Evolutionary conservation across 1,140 invertebrate genomes (phyloP).

Genomic region (Temnothorax curvispinosus): DNA sequence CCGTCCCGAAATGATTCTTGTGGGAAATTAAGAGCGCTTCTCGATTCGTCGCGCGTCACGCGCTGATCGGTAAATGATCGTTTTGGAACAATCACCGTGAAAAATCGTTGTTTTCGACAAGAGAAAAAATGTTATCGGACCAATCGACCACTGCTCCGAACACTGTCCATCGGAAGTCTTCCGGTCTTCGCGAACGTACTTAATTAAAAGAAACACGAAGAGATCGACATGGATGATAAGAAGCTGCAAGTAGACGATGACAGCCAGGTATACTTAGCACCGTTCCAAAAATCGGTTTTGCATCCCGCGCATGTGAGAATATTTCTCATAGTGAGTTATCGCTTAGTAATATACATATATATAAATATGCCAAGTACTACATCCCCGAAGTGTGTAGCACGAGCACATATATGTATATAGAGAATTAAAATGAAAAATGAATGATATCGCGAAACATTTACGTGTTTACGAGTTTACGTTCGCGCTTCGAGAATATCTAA

Average conservation of each 20-base stretch:
- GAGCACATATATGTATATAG: background rate
- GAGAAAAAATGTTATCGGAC: conserved; percentile 25
- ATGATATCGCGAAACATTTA: conserved; percentile 8
- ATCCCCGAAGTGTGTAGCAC: background rate
- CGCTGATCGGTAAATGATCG: background rate
- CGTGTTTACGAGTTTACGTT: background rate
- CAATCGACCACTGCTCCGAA: background rate
- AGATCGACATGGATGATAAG: conserved; percentile 68
- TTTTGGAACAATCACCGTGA: background rate
- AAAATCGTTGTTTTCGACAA: background rate
- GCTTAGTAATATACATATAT: conserved; percentile 38
- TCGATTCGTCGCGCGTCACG: no score
- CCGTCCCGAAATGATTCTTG: background rate
- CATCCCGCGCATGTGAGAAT: conserved; percentile 57
- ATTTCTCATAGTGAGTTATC: conserved; percentile 54
- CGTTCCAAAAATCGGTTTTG: conserved; percentile 54
- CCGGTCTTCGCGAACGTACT: background rate
- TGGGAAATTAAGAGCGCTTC: background rate
- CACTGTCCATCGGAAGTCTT: conserved; percentile 21
- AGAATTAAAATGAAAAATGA: background rate
- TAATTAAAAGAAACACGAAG: background rate
- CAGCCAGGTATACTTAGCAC: conserved; percentile 72
- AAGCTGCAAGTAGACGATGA: conserved; percentile 72
- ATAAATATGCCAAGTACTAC: background rate
- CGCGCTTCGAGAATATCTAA: background rate